phyloP scores from a whole-genome alignment of 2,113 vertebrate genomes.

The Cacatua alba region DNA sequence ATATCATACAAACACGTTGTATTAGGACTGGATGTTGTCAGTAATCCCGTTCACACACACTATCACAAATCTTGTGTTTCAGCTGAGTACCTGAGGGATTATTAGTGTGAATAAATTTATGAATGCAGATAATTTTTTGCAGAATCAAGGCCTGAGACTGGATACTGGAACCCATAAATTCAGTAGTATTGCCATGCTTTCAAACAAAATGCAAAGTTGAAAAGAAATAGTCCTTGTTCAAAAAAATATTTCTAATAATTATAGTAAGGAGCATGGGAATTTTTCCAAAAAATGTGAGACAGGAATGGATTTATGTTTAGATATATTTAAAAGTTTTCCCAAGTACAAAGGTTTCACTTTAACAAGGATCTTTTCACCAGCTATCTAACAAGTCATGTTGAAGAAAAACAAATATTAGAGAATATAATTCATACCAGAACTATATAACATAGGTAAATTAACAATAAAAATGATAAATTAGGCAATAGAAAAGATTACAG shows the following conservation, averaged over 20 bases:
- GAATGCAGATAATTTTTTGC: not conserved
- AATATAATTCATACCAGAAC: constrained; percentile 73
- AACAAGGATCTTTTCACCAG: constrained; percentile 24
- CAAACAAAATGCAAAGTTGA: not conserved
- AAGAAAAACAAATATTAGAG: constrained; percentile 46
- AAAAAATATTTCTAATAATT: constrained; percentile 30
- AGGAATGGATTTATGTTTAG: not conserved
- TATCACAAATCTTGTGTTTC: not conserved
- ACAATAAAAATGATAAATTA: constrained; percentile 81
- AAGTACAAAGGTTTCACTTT: constrained; percentile 23
- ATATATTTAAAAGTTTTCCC: constrained; percentile 6
- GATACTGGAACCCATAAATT: not conserved
- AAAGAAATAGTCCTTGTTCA: not conserved
- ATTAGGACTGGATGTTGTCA: not conserved
- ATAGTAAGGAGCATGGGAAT: not conserved
- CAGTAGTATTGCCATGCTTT: not conserved
- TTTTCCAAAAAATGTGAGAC: not conserved
- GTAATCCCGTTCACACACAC: not conserved
- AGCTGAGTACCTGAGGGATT: not conserved
- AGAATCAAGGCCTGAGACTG: not conserved
- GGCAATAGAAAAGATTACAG: constrained; percentile 78
- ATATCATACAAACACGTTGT: accelerated
- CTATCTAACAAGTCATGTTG: constrained; percentile 39
- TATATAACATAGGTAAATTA: constrained; percentile 79
- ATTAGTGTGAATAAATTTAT: not conserved